Percentiles rank a stretch among this genome's conserved stretches.
These are phyloP conservation scores for Lasiurus cinereus DNA, from an alignment of 2,113 vertebrate genomes.

Conservation along the genomic window DNA sequence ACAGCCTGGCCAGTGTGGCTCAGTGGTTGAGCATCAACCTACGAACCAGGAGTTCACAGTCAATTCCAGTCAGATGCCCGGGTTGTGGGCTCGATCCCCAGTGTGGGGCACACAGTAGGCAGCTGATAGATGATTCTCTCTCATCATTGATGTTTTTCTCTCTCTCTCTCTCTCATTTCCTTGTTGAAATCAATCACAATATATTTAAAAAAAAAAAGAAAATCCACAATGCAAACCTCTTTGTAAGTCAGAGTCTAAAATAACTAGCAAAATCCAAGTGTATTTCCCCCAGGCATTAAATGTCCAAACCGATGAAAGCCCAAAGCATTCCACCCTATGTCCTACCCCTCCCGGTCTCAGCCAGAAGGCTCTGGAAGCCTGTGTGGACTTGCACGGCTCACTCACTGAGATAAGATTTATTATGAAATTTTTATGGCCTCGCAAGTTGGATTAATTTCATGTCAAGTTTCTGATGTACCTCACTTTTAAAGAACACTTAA, in stretches of 20 bases:
- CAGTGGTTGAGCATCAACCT: too few species aligned
- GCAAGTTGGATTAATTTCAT: conserved; percentile 23
- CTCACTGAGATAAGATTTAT: background rate
- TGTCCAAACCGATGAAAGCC: background rate
- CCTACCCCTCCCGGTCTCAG: background rate
- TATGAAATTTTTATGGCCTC: conserved; percentile 13
- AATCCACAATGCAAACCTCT: background rate
- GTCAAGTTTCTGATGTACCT: conserved; percentile 26
- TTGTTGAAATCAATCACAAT: too few species aligned
- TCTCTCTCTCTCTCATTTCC: too few species aligned
- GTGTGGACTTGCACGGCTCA: background rate
- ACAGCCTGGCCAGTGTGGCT: too few species aligned
- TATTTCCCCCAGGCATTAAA: background rate
- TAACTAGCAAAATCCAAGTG: conserved; percentile 22
- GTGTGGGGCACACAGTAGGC: too few species aligned
- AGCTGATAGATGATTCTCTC: too few species aligned
- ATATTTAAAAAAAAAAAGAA: background rate
- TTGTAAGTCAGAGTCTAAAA: background rate
- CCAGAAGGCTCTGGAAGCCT: background rate
- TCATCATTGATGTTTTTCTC: too few species aligned
- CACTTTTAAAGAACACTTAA: conserved; percentile 45
- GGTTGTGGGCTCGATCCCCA: too few species aligned
- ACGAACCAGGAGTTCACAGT: too few species aligned
- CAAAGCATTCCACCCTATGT: background rate
- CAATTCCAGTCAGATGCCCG: too few species aligned